Conservation (phyloP, 1,140 invertebrate genomes). For the Lasioglossum baleicum region DNA sequence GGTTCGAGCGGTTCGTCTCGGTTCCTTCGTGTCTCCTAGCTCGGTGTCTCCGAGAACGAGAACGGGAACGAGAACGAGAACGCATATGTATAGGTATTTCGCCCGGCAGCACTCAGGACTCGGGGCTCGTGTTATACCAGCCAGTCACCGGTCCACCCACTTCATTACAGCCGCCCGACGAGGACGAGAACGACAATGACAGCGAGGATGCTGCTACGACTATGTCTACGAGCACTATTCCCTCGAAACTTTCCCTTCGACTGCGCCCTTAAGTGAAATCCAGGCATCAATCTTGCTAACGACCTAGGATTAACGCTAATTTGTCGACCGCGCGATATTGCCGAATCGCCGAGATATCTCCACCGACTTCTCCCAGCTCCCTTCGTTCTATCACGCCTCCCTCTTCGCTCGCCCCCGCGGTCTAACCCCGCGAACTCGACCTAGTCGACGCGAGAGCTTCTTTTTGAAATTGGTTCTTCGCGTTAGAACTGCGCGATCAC, state of each 20-base stretch:
- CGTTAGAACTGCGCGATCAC: no score
- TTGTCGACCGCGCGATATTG: constrained; percentile 73
- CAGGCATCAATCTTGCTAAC: constrained; percentile 74
- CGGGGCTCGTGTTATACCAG: constrained; percentile 45
- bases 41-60: no score
- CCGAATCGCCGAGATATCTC: constrained; percentile 67
- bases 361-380: constrained; percentile 12
- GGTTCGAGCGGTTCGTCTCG: no score
- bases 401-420: no score
- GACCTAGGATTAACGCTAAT: constrained; percentile 74
- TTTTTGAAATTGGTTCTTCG: not conserved
- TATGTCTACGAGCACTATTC: constrained; percentile 34
- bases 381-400: not conserved
- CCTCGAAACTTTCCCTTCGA: constrained; percentile 51
- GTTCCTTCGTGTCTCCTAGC: no score
- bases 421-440: no score
- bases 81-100: constrained; percentile 5
- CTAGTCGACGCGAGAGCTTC: not conserved
- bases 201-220: constrained; percentile 30
- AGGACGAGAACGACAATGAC: constrained; percentile 58
- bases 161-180: constrained; percentile 66
- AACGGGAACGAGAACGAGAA: no score
- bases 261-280: constrained; percentile 72
- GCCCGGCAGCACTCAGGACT: constrained; percentile 1
- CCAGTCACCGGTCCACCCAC: constrained; percentile 69